These are phyloP conservation scores for Montipora foliosa DNA, from an alignment of 64 coral and sea anemone genomes.

Conservation along the genomic window DNA sequence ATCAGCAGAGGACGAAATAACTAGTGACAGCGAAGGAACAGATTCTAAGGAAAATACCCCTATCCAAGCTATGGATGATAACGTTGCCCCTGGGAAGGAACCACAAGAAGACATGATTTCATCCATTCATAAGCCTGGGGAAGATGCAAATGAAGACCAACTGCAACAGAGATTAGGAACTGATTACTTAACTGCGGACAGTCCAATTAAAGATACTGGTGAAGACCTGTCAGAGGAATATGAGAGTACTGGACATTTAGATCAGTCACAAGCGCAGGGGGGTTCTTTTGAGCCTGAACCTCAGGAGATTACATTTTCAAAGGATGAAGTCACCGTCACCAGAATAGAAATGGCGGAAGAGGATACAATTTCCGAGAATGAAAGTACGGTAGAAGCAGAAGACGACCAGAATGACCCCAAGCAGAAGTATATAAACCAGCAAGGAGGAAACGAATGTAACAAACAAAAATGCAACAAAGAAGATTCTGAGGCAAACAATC, in stretches of 20 bases:
- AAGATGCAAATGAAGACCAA: no score
- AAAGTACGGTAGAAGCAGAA: not conserved
- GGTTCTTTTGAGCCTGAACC: not conserved
- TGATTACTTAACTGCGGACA: not conserved
- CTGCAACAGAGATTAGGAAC: not conserved
- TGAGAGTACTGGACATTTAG: not conserved
- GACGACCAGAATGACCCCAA: not conserved
- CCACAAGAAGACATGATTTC: not conserved
- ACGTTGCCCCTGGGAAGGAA: no score
- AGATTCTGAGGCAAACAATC: not conserved
- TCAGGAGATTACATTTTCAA: not conserved
- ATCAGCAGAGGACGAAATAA: not conserved
- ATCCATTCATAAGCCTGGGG: not conserved
- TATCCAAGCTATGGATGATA: not conserved
- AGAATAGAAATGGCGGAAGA: not conserved
- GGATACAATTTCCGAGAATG: not conserved
- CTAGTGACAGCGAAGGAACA: not conserved
- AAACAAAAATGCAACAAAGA: not conserved
- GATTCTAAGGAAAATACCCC: not conserved
- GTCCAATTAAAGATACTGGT: not conserved
- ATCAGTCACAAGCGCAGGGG: not conserved
- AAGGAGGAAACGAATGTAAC: not conserved
- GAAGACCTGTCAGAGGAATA: not conserved
- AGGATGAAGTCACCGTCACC: not conserved
- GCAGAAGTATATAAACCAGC: no score